Conservation (phyloP, 92 coral and sea anemone genomes). For the Virgularia gustaviana region DNA sequence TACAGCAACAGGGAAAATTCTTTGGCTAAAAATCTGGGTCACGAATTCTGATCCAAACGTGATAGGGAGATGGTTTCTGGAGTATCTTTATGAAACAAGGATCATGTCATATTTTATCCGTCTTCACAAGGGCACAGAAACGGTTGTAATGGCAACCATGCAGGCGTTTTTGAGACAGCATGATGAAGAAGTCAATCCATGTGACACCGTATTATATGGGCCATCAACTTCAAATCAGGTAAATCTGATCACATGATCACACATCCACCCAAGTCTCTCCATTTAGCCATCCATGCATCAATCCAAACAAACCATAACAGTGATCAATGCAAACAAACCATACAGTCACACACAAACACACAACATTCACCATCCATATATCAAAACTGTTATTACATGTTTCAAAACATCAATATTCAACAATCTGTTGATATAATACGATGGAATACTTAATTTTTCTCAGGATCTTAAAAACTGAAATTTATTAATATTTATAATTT, state of each 20-base stretch:
- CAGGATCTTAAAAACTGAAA: no score
- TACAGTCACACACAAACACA: no score
- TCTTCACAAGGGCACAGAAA: background rate
- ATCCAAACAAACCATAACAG: no score
- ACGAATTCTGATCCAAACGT: background rate
- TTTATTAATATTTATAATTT: no score
- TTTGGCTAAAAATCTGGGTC: background rate
- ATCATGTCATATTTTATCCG: background rate
- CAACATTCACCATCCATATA: no score
- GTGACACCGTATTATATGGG: constrained; percentile 11
- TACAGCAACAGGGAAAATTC: constrained; percentile 38
- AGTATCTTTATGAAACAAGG: background rate
- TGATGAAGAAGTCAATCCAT: constrained; percentile 8
- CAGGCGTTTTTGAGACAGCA: constrained; percentile 6
- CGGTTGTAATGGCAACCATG: constrained; percentile 2
- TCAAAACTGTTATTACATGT: no score
- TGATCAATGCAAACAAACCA: no score
- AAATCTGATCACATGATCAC: background rate
- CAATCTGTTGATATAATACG: no score
- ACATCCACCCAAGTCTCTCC: no score
- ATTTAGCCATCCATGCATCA: no score
- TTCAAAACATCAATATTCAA: no score
- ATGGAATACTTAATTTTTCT: no score
- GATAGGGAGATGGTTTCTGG: constrained; percentile 7
- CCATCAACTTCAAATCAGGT: constrained; percentile 18